Percentiles rank a stretch among this genome's conserved stretches.
Evolutionary conservation across 2,888 invertebrate genomes (phyloP).

Genomic region (Drosophila anceps): DNA sequence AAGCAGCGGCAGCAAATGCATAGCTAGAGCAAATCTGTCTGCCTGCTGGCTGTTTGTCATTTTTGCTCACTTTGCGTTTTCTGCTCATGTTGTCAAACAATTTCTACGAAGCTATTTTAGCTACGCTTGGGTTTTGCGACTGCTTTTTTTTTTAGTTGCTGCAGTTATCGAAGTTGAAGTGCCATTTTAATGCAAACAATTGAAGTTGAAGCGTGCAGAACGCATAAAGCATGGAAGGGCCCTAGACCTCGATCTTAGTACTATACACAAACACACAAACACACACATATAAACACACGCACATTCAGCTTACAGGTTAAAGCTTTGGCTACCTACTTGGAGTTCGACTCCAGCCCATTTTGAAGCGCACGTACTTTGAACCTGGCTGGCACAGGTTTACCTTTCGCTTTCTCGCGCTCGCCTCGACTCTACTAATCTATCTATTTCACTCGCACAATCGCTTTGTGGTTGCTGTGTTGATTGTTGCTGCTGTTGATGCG

Average conservation of each 20-base stretch:
- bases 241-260: conserved; percentile 43
- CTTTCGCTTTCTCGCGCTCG: conserved; percentile 2
- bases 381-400: conserved; percentile 29
- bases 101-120: conserved; percentile 71
- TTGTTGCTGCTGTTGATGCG: conserved; percentile 46
- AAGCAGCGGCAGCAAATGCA: conserved; percentile 24
- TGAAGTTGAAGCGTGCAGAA: conserved; percentile 76
- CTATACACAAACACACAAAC: conserved; percentile 4
- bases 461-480: conserved; percentile 65
- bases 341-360: conserved; percentile 23
- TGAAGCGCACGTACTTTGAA: conserved; percentile 38
- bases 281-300: neutral
- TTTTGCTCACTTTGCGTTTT: conserved; percentile 48
- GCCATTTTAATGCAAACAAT: conserved; percentile 80
- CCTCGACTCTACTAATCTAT: neutral
- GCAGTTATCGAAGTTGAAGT: conserved; percentile 76
- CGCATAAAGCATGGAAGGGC: conserved; percentile 51
- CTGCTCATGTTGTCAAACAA: conserved; percentile 71
- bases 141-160: conserved; percentile 45
- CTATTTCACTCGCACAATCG: conserved; percentile 41
- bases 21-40: conserved; percentile 26
- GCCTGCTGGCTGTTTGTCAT: conserved; percentile 44
- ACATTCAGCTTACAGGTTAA: conserved; percentile 20
- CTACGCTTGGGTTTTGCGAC: conserved; percentile 54
- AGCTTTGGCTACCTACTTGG: conserved; percentile 8